A percentile compares a stretch with the other conserved stretches of the same genome.
Evolutionary conservation across 2,888 invertebrate genomes (phyloP).

Genomic region (Notocelia uddmanniana): DNA sequence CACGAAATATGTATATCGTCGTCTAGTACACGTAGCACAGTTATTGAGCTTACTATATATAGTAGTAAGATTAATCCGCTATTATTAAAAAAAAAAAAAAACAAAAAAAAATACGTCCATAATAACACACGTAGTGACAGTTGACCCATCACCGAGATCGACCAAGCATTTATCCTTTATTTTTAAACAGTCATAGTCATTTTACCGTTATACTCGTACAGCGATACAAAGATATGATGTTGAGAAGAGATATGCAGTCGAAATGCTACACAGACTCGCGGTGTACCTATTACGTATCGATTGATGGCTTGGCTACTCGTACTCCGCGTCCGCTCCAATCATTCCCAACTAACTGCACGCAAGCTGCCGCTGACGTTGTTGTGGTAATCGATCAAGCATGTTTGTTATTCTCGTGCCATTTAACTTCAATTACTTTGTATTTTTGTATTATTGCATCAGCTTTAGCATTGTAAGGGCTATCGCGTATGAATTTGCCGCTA

Average conservation of each 20-base stretch:
- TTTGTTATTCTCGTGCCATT: constrained; percentile 3
- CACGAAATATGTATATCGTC: no score
- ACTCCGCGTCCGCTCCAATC: neutral
- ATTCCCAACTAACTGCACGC: constrained; percentile 26
- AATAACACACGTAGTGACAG: no score
- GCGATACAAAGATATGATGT: neutral
- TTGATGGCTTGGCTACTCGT: no score
- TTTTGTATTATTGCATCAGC: neutral
- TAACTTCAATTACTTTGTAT: neutral
- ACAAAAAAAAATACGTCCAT: no score
- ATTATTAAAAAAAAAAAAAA: no score
- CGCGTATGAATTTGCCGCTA: no score
- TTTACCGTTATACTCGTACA: neutral
- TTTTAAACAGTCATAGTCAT: neutral
- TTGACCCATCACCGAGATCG: neutral
- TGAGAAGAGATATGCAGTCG: neutral
- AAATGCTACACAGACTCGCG: neutral
- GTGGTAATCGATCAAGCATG: constrained; percentile 13
- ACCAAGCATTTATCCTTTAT: neutral
- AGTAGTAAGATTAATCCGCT: no score
- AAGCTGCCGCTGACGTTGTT: neutral
- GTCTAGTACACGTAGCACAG: no score
- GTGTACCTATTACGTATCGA: constrained; percentile 4
- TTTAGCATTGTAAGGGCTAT: no score
- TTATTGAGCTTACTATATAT: no score